phyloP scores from a whole-genome alignment of 2,888 invertebrate genomes.

The Corythucha ciliata region DNA sequence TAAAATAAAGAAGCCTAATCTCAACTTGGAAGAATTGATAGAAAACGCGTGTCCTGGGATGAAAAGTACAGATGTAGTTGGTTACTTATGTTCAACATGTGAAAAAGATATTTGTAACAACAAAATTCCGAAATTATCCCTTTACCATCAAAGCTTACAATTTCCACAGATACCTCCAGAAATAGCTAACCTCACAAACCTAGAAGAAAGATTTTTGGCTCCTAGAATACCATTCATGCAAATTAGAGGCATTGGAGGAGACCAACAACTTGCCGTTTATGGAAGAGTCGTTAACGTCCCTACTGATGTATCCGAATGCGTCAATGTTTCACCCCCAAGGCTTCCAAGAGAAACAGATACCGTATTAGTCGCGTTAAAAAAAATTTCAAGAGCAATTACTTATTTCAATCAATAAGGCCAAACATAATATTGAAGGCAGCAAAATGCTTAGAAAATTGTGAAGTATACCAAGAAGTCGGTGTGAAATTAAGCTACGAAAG shows the following conservation, averaged over 20 bases:
- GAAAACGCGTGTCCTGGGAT: no score
- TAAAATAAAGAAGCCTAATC: no score
- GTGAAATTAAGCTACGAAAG: not conserved
- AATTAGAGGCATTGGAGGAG: constrained; percentile 1
- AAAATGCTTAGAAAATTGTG: constrained; percentile 1
- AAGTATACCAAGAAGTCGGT: constrained; percentile 4
- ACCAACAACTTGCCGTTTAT: constrained; percentile 6
- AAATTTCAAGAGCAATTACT: not conserved
- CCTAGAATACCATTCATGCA: constrained; percentile 17
- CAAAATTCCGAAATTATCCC: no score
- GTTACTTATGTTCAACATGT: no score
- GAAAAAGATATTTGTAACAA: no score
- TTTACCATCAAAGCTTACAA: no score
- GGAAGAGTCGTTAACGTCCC: constrained; percentile 20
- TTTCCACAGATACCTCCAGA: no score
- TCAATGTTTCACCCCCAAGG: constrained; percentile 12
- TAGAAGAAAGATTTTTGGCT: constrained; percentile 20
- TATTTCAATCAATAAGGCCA: constrained; percentile 11
- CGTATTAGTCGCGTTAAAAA: constrained; percentile 10
- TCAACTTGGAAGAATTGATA: no score
- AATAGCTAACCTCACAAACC: constrained; percentile 6
- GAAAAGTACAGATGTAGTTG: no score
- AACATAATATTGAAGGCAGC: constrained; percentile 11
- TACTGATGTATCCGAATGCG: constrained; percentile 8
- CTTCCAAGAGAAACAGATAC: constrained; percentile 7